Evolutionary conservation across 2,113 vertebrate species (phyloP).

Genomic region (Ginglymostoma cirratum): DNA sequence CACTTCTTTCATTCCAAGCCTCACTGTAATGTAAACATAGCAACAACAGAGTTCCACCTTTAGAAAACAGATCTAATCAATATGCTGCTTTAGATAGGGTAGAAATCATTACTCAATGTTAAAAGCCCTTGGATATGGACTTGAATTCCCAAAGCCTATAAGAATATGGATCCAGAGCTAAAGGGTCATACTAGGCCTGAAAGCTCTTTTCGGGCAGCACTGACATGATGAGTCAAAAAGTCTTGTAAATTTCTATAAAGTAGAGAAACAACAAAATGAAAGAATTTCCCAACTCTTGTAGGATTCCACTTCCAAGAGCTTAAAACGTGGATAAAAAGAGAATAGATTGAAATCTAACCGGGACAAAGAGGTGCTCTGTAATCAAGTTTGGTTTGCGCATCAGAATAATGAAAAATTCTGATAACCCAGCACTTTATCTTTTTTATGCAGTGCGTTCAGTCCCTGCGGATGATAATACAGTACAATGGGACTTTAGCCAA

Average conservation of each 20-base stretch:
- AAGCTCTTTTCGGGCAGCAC: background rate
- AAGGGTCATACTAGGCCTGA: background rate
- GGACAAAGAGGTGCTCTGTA: conserved; percentile 20
- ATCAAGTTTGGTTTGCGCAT: conserved; percentile 6
- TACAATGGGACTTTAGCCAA: background rate
- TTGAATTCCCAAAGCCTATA: background rate
- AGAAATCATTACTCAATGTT: too few relatives aligned
- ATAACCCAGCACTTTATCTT: conserved; percentile 24
- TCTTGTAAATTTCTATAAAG: background rate
- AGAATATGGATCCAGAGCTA: background rate
- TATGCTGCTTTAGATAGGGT: background rate
- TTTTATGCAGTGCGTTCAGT: background rate
- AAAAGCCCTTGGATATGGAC: too few relatives aligned
- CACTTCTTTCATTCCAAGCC: background rate
- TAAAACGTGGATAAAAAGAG: background rate
- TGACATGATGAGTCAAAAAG: background rate
- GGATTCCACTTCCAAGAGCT: background rate
- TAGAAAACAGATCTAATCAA: background rate
- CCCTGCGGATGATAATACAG: background rate
- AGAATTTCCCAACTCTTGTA: background rate
- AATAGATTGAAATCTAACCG: background rate
- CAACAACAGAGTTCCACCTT: background rate
- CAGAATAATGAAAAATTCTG: background rate
- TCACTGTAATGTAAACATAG: background rate
- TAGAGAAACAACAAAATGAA: too few relatives aligned